Conservation (phyloP, 2,797 vertebrate genomes). For the Gallinago solitaria region DNA sequence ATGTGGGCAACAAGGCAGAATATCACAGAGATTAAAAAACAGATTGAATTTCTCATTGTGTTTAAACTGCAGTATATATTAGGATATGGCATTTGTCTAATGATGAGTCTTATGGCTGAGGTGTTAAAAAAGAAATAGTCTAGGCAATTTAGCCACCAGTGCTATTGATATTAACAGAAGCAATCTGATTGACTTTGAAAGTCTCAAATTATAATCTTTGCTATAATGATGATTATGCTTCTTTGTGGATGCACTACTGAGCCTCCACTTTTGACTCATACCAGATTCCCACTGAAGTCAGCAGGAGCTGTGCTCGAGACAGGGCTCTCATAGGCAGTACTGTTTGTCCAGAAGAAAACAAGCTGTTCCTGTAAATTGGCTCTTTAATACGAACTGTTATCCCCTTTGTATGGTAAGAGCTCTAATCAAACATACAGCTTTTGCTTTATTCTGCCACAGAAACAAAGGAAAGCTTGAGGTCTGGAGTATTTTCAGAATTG, state of each 20-base stretch:
- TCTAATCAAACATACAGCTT: neutral
- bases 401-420: neutral
- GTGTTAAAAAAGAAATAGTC: slow-evolving; percentile 60
- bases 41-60: slow-evolving; percentile 66
- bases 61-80: slow-evolving; percentile 55
- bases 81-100: slow-evolving; percentile 59
- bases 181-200: slow-evolving; percentile 52
- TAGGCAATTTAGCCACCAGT: slow-evolving; percentile 45
- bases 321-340: neutral
- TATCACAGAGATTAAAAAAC: slow-evolving; percentile 48
- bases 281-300: slow-evolving; percentile 44
- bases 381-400: neutral
- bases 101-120: slow-evolving; percentile 55
- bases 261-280: slow-evolving; percentile 58
- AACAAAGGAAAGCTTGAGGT: neutral
- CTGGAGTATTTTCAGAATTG: neutral
- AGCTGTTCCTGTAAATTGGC: slow-evolving; percentile 45
- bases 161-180: slow-evolving; percentile 23
- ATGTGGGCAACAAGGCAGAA: slow-evolving; percentile 51
- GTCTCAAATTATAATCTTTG: neutral
- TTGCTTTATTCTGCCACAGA: neutral
- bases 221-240: slow-evolving; percentile 26
- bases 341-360: slow-evolving; percentile 6
- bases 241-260: slow-evolving; percentile 2
- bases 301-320: slow-evolving; percentile 30